Conservation (phyloP, 2,113 vertebrate genomes). For the Aviceda subcristata region DNA sequence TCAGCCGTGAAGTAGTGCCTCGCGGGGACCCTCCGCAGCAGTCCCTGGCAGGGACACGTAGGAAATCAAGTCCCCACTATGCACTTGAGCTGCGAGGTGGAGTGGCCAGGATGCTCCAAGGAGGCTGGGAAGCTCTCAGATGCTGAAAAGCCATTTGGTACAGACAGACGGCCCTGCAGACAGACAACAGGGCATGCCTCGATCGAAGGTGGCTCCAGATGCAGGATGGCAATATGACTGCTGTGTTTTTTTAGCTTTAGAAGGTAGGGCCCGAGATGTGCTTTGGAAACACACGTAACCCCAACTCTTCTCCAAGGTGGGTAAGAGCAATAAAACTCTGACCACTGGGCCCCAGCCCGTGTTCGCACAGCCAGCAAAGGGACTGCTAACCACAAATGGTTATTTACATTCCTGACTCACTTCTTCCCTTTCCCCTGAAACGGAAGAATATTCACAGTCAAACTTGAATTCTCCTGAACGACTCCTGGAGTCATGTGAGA, state of each 20-base stretch:
- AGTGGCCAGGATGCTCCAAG: neutral
- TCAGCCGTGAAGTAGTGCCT: rapidly evolving
- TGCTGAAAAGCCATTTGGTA: neutral
- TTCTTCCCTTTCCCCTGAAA: neutral
- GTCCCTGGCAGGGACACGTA: rapidly evolving
- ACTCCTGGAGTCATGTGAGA: neutral
- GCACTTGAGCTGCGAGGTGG: neutral
- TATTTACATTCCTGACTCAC: constrained; percentile 24
- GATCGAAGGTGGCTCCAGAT: neutral
- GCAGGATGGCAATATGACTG: neutral
- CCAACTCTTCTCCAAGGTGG: neutral
- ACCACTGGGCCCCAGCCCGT: neutral
- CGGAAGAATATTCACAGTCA: rapidly evolving
- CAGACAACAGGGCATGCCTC: neutral
- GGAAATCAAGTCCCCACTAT: rapidly evolving
- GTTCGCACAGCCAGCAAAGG: neutral
- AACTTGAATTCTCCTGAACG: neutral
- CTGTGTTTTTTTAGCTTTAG: neutral
- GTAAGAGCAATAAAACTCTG: neutral
- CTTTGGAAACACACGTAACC: neutral
- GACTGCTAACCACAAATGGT: neutral
- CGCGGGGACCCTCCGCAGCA: rapidly evolving
- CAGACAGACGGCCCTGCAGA: neutral
- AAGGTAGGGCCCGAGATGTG: neutral
- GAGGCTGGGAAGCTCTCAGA: neutral